Base-by-base conservation (phyloP, 2,888 invertebrate species). In the Azorinus chamasolen region DNA sequence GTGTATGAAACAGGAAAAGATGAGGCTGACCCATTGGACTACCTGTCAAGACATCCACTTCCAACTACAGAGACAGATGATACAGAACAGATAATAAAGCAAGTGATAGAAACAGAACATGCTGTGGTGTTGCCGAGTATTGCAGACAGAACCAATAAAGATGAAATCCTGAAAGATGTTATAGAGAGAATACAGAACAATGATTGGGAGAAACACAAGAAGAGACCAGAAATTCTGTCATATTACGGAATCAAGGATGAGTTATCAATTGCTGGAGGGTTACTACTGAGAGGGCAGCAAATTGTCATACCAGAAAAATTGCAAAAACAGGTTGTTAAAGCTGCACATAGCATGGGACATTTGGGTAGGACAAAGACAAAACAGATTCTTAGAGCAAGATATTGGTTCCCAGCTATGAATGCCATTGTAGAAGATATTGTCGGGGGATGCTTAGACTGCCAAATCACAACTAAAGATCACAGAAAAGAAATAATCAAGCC, bases 21-120 rank as follows among this genome's bases (percentile, higher is more conserved):
- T 41, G 73, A 51, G n/a, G 25, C 22, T 45, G 66, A 73, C 43
- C 66, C 65, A 41, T n/a, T 73, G 18, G 66, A 66, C 48, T 73
- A 54, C 39, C 27, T 66, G 22, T 73, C 73, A 37, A 50, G 73
- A 73, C 73, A 73, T 41, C 66, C 59, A 53, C 18, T 58, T 14
- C 14, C 10, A 18, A 18, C 10, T 18, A 48, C 48, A 16, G 48
- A 48, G 18, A 10, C 6, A 8, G 41, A 39, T 50, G 37, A 57
- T 8, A 72, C 57, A 51, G 69, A 69, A 41, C 12, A 53, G 18
- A 43, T 45, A 16, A 45, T 69, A 37, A 37, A 53, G 50, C 20
- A 18, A 22, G n/a, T 48, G 18, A 18, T 57, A 8, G 10, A 14
- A 22, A 53, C 20, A 10, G 53, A 53, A n/a, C 53, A 53, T 25